Conservation (phyloP, 2,113 vertebrate genomes). For the Promerops cafer region DNA sequence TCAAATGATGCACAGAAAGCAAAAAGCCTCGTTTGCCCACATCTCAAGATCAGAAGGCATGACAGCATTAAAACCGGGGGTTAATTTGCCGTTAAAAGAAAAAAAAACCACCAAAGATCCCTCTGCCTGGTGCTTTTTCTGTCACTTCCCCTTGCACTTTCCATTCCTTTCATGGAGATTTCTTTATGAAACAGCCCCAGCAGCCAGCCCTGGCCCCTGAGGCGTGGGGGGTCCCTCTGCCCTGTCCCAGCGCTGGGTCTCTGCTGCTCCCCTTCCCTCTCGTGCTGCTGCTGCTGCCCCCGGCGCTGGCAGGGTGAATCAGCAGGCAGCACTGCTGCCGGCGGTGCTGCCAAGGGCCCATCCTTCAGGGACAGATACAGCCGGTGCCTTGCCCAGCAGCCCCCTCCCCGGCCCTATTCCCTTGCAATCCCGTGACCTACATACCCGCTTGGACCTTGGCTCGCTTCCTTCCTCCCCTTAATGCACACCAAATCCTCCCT, state of each 20-base stretch:
- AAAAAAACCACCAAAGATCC: neutral
- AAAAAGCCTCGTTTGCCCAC: neutral
- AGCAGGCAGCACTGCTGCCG: neutral
- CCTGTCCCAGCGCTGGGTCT: neutral
- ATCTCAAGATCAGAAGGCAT: neutral
- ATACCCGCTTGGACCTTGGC: neutral
- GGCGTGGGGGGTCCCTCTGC: accelerated
- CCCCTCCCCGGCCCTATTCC: neutral
- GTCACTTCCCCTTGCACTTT: slow-evolving; percentile 9
- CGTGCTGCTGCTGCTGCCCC: neutral
- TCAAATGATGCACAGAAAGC: slow-evolving; percentile 26
- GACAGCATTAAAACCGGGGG: neutral
- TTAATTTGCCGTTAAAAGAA: slow-evolving; percentile 33
- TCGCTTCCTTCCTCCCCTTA: neutral
- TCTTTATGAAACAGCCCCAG: neutral
- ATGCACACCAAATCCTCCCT: neutral
- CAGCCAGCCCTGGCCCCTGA: neutral
- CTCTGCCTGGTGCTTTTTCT: neutral
- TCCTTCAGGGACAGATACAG: slow-evolving; percentile 12
- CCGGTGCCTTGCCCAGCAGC: slow-evolving; percentile 1
- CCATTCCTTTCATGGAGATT: neutral
- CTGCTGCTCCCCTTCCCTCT: neutral
- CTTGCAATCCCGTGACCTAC: slow-evolving; percentile 27
- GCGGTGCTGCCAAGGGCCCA: neutral
- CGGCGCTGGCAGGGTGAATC: neutral